These are phyloP conservation scores for Galaxias olidus DNA, from an alignment of 2,797 vertebrate genomes.

Conservation along the genomic window DNA sequence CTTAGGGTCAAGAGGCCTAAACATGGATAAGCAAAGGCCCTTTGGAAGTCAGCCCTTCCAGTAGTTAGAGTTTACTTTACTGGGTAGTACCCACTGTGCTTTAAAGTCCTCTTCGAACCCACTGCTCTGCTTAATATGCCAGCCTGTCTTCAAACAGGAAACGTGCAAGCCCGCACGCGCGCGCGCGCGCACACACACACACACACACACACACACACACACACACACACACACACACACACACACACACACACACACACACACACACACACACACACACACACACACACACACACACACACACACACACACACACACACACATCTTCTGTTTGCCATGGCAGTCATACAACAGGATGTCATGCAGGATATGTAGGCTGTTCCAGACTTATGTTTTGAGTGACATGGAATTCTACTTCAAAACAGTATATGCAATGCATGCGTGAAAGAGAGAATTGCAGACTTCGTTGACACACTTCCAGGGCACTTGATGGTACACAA, in stretches of 20 bases:
- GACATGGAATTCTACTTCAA: not conserved
- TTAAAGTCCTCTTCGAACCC: no score
- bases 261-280: not conserved
- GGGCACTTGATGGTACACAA: no score
- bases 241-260: slow-evolving; percentile 1
- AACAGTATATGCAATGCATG: not conserved
- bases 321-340: slow-evolving; percentile 57
- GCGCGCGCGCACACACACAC: not conserved
- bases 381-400: not conserved
- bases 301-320: not conserved
- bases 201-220: not conserved
- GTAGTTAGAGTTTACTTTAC: no score
- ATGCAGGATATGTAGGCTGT: slow-evolving; percentile 35
- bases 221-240: not conserved
- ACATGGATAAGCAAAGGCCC: no score
- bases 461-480: no score
- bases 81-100: no score
- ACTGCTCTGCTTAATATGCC: no score
- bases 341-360: slow-evolving; percentile 59
- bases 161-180: no score
- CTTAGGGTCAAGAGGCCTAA: no score
- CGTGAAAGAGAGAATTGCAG: not conserved
- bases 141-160: not conserved
- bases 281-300: not conserved
- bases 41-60: no score